Conservation (phyloP, 2,888 invertebrate genomes). For the Drosophila paramelanica region DNA sequence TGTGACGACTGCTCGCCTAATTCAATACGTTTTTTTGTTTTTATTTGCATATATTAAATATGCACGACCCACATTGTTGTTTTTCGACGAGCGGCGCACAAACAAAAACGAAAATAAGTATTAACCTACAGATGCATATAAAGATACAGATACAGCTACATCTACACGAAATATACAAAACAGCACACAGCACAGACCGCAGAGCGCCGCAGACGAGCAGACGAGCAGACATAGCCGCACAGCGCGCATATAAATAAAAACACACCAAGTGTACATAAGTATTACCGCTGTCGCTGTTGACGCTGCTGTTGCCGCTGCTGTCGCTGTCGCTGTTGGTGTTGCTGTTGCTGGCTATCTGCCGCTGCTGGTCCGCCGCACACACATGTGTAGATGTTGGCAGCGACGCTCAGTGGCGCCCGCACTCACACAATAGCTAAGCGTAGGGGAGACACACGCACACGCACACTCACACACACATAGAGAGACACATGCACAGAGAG, state of each 20-base stretch:
- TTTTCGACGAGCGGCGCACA: slow-evolving; percentile 50
- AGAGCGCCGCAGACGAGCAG: slow-evolving; percentile 2
- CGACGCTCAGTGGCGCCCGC: slow-evolving; percentile 34
- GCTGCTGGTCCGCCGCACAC: slow-evolving; percentile 27
- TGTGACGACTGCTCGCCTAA: slow-evolving; percentile 38
- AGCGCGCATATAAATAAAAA: slow-evolving; percentile 70
- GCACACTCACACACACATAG: slow-evolving; percentile 19
- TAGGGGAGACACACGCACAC: slow-evolving; percentile 30
- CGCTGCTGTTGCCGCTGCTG: slow-evolving; percentile 24
- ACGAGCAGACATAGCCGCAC: slow-evolving; percentile 42
- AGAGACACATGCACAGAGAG: slow-evolving; percentile 40
- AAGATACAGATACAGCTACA: slow-evolving; percentile 38
- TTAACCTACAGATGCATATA: slow-evolving; percentile 39
- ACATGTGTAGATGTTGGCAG: slow-evolving; percentile 17
- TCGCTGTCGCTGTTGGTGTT: slow-evolving; percentile 7
- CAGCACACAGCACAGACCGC: slow-evolving; percentile 22
- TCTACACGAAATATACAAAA: slow-evolving; percentile 53
- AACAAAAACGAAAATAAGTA: slow-evolving; percentile 55
- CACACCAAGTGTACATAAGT: slow-evolving; percentile 64
- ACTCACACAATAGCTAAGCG: slow-evolving; percentile 20
- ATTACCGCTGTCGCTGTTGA: slow-evolving; percentile 34
- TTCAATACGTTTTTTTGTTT: slow-evolving; percentile 53
- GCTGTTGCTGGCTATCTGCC: slow-evolving; percentile 12
- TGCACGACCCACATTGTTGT: slow-evolving; percentile 79
- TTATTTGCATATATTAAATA: slow-evolving; percentile 78